Conservation (phyloP, 2,797 vertebrate genomes). For the Spondyliosoma cantharus region DNA sequence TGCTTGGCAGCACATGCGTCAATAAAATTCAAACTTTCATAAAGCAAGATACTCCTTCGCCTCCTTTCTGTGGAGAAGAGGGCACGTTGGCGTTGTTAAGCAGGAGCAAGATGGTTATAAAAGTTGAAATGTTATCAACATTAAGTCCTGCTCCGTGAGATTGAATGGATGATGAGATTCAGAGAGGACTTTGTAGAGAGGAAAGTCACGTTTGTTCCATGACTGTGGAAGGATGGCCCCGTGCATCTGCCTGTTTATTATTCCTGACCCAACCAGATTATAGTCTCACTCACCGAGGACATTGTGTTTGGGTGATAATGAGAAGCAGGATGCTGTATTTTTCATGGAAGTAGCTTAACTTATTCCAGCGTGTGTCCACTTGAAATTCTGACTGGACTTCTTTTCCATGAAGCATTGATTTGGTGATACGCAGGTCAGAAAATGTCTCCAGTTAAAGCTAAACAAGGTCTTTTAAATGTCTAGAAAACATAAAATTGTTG, state of each 20-base stretch:
- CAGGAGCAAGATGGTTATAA: slow-evolving; percentile 1
- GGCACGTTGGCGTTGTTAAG: slow-evolving; percentile 1
- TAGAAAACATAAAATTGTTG: not conserved
- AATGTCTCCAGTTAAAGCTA: not conserved
- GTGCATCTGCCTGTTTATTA: slow-evolving; percentile 1
- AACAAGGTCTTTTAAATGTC: not conserved
- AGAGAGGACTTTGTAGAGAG: not conserved
- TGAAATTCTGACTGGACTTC: not conserved
- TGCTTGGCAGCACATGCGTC: slow-evolving; percentile 35
- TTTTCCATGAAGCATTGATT: not conserved
- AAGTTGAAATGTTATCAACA: slow-evolving; percentile 24
- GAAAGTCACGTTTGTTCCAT: not conserved
- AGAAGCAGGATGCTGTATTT: not conserved
- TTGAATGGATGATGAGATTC: not conserved
- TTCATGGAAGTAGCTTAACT: not conserved
- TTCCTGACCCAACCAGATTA: not conserved
- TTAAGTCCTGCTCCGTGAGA: not conserved
- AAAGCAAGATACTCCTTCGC: not conserved
- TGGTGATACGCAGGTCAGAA: not conserved
- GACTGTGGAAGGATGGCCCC: not conserved
- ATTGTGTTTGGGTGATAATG: too few species aligned
- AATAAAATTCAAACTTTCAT: slow-evolving; percentile 36
- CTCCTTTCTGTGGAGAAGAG: not conserved
- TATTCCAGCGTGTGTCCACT: not conserved
- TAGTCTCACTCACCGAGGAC: not conserved